Percentiles rank a stretch among this genome's conserved stretches.
phyloP scores from a whole-genome alignment of 1,140 invertebrate species.

The Drosophila nasuta region DNA sequence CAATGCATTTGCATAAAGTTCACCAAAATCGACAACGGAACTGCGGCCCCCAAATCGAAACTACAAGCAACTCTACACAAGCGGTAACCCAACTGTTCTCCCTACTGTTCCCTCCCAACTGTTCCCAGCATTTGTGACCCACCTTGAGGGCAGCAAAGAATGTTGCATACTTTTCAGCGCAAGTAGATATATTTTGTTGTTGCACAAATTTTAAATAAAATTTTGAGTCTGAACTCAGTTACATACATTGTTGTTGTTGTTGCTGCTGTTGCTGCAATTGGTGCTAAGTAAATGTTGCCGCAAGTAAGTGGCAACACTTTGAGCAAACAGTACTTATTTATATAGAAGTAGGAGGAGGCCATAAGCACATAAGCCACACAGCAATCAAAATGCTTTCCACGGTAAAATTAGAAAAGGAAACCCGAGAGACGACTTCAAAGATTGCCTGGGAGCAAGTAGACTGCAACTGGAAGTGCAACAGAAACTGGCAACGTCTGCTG shows the following conservation, averaged over 20 bases:
- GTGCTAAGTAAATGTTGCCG: conserved; percentile 79
- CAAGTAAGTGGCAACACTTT: conserved; percentile 74
- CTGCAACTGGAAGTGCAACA: neutral
- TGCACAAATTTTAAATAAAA: conserved; percentile 72
- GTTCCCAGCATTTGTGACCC: neutral
- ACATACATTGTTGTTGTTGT: conserved; percentile 62
- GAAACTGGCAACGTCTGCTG: neutral
- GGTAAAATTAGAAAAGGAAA: conserved; percentile 29
- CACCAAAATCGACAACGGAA: conserved; percentile 39
- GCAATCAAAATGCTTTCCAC: conserved; percentile 29
- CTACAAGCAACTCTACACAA: conserved; percentile 42
- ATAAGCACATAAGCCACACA: conserved; percentile 26
- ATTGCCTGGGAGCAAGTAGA: conserved; percentile 16
- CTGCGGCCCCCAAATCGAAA: conserved; percentile 43
- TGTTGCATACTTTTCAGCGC: conserved; percentile 57
- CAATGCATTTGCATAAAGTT: conserved; percentile 79
- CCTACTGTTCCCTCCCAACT: neutral
- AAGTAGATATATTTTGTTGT: conserved; percentile 15
- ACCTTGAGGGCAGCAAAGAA: conserved; percentile 29
- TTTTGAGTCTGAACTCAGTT: conserved; percentile 67
- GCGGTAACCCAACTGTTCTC: conserved; percentile 10
- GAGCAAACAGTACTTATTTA: conserved; percentile 32
- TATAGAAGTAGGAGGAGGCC: neutral
- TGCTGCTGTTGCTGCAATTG: conserved; percentile 59
- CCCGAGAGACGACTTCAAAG: neutral